Evolutionary conservation across 2,888 invertebrate species (phyloP), one percentile per base, ranked within the genome.

Genomic region (Acleris laterana): DNA sequence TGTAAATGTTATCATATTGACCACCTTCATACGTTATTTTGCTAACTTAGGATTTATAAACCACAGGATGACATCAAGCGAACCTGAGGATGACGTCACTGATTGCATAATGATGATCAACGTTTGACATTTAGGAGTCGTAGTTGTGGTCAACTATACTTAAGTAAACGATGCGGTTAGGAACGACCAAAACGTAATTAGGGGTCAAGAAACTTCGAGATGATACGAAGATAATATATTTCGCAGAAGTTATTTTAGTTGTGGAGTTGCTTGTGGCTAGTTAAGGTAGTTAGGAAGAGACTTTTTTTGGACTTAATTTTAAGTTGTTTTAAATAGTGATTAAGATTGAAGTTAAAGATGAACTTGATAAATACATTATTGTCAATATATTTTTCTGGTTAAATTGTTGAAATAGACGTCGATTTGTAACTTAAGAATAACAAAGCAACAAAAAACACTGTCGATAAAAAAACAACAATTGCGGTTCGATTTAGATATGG

Each of bases 151-250:
- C 38, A 13, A 13, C 46, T 50, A 56, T 60, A 32, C 58, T 56
- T 52, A 61, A 65, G 60, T 65, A 61, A 65, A 61, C 55, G 60
- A 65, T 61, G 65, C 44, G 65, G 65, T 56, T 60, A 19, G 55
- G 38, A 62, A 62, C 56, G n/a, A 60, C 11, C 44, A 13, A 17
- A 49, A 11, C 13, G 50, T 65, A 56, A 65, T 65, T 56, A 44
- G 22, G 44, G 55, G 65, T 65, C 65, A 65, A 61, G 28, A 46
- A 49, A 65, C 60, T 64, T 44, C 5, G 44, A 42, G 11, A 32
- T 9, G 5, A 17, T 22, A 62, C 16, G 28, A 44, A 53, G 5
- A 38, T 38, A 38, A 13, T 38, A 38, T 1, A 38, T 16, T 46
- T 46, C n/a, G 17, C 46, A 46, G n/a, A 17, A 46, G 6, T 46